These are phyloP conservation scores for Meliscaeva auricollis DNA, from an alignment of 2,888 invertebrate species.

Conservation along the genomic window DNA sequence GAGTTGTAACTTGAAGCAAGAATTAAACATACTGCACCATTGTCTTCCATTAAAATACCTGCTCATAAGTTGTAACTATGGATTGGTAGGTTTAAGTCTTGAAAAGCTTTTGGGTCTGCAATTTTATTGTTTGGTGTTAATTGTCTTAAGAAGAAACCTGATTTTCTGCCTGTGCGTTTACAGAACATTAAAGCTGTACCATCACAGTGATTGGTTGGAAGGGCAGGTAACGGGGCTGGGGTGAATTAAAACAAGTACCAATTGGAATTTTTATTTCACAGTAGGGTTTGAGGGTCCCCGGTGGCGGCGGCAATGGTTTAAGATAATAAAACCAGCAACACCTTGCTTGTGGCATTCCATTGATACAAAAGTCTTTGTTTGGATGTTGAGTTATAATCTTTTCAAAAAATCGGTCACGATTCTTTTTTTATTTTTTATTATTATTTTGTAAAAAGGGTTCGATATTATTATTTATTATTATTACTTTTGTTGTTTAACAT, in stretches of 20 bases:
- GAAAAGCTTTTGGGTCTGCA: constrained; percentile 26
- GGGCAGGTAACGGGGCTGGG: background rate
- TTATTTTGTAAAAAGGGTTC: constrained; percentile 29
- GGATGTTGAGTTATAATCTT: constrained; percentile 36
- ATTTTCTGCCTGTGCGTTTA: constrained; percentile 7
- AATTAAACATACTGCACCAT: constrained; percentile 1
- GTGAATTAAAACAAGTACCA: background rate
- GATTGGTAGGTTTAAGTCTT: background rate
- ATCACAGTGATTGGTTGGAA: too few species aligned
- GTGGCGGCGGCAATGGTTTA: background rate
- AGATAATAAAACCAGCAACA: constrained; percentile 28
- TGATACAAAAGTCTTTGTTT: constrained; percentile 31
- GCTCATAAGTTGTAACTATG: background rate
- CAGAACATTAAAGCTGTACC: background rate
- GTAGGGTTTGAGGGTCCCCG: constrained; percentile 13
- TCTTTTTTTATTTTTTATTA: constrained; percentile 1
- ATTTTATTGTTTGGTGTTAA: constrained; percentile 8
- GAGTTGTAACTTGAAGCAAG: background rate
- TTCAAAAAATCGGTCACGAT: constrained; percentile 49
- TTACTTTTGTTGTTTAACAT: constrained; percentile 14
- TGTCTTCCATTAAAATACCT: background rate
- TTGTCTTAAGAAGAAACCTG: constrained; percentile 13
- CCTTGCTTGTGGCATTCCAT: constrained; percentile 52
- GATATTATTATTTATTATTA: constrained; percentile 2
- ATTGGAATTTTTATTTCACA: constrained; percentile 4